phyloP scores from a whole-genome alignment of 2,797 vertebrate genomes.

The Molossus alvarezi region DNA sequence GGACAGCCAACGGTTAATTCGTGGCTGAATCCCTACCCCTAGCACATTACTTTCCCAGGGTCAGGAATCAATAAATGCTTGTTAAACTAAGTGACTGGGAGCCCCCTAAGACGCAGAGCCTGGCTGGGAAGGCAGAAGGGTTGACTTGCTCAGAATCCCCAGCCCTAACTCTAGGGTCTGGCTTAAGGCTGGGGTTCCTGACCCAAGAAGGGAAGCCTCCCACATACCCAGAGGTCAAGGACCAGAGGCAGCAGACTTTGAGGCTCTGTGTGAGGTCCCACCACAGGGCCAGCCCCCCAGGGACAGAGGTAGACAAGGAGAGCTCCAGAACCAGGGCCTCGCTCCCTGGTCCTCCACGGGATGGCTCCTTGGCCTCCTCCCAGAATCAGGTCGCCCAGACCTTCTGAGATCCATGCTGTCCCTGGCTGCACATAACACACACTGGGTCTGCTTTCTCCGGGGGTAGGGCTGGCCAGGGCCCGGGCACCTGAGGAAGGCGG shows the following conservation, averaged over 20 bases:
- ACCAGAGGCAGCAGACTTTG: not conserved
- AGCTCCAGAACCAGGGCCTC: not conserved
- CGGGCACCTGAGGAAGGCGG: not conserved
- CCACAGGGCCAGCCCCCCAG: not conserved
- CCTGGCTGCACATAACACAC: not conserved
- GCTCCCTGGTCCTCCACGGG: not conserved
- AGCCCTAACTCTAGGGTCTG: not conserved
- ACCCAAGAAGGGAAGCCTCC: not conserved
- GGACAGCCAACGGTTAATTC: not conserved
- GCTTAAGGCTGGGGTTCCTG: slow-evolving; percentile 1
- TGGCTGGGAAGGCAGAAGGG: not conserved
- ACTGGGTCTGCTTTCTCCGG: not conserved
- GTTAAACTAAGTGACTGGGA: not conserved
- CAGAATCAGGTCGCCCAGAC: not conserved
- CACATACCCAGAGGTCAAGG: not conserved
- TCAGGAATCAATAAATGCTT: not conserved
- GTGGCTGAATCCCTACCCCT: not conserved
- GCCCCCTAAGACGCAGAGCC: not conserved
- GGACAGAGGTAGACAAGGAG: not conserved
- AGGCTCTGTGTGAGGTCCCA: not conserved
- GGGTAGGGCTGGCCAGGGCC: too few species aligned
- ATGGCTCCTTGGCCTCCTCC: not conserved
- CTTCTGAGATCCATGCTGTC: not conserved
- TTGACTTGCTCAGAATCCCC: not conserved
- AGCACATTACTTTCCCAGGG: not conserved